These are phyloP conservation scores for Pegea sp. DNA, from an alignment of 23 tunicate genomes.

Conservation along the genomic window DNA sequence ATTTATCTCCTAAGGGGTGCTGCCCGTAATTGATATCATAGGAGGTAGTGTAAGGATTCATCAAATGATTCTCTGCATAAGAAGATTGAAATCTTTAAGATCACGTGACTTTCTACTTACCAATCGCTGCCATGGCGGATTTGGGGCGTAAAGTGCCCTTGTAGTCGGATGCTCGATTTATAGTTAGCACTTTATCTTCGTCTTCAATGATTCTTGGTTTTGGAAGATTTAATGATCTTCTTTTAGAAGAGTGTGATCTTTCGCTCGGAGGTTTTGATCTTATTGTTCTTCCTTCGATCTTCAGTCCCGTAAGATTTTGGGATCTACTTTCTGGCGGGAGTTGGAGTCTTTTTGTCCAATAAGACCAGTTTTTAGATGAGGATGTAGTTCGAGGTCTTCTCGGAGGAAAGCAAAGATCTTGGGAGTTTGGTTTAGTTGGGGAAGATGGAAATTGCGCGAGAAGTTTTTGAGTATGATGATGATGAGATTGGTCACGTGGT, in stretches of 20 bases:
- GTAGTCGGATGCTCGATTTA: not conserved
- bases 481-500: not conserved
- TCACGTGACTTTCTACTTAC: constrained; percentile 10
- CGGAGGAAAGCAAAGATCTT: not conserved
- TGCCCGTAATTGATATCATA: constrained; percentile 56
- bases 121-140: constrained; percentile 84
- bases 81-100: not conserved
- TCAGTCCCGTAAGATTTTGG: no score
- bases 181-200: not conserved
- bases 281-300: no score
- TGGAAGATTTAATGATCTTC: no score
- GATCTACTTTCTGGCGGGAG: no score
- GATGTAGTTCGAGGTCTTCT: constrained; percentile 6
- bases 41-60: constrained; percentile 62
- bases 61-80: constrained; percentile 10
- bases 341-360: constrained; percentile 1
- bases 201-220: no score
- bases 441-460: not conserved
- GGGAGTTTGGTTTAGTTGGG: constrained; percentile 1
- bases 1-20: constrained; percentile 24
- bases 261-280: no score
- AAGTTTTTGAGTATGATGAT: not conserved
- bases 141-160: constrained; percentile 23
- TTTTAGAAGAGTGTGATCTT: no score
- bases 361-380: not conserved